Conservation (phyloP, 2,797 vertebrate genomes). For the Premnoplex brunnescens region DNA sequence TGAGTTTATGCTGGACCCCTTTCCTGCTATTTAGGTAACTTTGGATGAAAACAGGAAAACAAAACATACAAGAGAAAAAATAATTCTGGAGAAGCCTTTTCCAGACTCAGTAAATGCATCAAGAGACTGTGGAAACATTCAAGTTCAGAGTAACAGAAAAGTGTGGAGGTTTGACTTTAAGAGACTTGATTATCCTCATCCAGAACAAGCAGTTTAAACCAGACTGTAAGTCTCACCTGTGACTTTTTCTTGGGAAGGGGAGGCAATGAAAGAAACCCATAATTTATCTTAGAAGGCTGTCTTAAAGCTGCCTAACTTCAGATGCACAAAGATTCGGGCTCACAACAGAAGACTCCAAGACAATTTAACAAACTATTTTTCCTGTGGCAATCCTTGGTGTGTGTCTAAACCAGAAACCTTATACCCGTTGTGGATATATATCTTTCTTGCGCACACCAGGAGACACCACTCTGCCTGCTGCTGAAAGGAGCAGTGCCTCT, state of each 20-base stretch:
- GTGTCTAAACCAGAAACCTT: not conserved
- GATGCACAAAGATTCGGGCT: not conserved
- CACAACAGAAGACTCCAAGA: not conserved
- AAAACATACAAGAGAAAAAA: not conserved
- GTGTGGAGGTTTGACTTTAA: not conserved
- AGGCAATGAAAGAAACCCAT: not conserved
- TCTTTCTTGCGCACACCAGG: not conserved
- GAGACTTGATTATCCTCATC: not conserved
- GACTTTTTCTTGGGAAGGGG: not conserved
- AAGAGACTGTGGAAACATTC: not conserved
- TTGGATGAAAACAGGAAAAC: not conserved
- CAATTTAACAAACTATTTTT: not conserved
- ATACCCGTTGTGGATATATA: not conserved
- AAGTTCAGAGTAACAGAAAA: not conserved
- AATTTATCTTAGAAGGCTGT: not conserved
- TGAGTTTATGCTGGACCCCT: not conserved
- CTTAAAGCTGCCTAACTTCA: not conserved
- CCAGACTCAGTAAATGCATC: not conserved
- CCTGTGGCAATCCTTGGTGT: not conserved
- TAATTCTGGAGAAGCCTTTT: not conserved
- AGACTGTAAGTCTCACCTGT: not conserved
- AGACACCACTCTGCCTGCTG: not conserved
- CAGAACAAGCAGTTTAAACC: not conserved
- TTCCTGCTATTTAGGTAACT: not conserved
- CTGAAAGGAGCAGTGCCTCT: not conserved